Evolutionary conservation across 2,888 invertebrate genomes (phyloP), one percentile per base, ranked within the genome.

Genomic region (Sepioteuthis lessoniana): DNA sequence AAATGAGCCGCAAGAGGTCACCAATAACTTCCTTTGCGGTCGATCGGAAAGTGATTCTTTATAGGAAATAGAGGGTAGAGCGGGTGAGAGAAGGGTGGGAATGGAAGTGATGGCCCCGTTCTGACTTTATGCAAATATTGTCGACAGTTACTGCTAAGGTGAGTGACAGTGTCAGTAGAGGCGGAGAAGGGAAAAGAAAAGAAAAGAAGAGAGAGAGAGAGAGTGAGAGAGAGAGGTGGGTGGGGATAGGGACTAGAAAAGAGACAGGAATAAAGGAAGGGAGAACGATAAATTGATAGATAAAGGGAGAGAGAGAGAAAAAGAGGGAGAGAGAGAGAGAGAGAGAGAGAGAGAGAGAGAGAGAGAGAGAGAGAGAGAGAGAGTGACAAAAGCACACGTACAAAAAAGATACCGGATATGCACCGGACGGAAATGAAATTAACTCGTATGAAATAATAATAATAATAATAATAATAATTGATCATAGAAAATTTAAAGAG

Each of bases 1-100:
- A 31, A 91, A 38, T 91, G 91, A 38, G 91, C 91, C 91, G 91
- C 91, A 91, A 91, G 91, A 38, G 91, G 91, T 91, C 91, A 25
- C 91, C 91, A 38, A 16, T 28, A 42, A 91, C 38, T 46, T 91
- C 91, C 46, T 46, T 31, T 91, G 91, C 91, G 91, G 91, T 91
- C 42, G 91, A 91, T 91, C 38, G 21, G 91, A 42, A 38, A 91
- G 91, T 91, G 91, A 91, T 91, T 38, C 46, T 91, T 91, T 91
- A 91, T 42, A 91, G 25, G 42, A 42, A 13, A 13, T n/a, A 0
- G n/a, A n/a, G 3, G 76, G 76, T n/a, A 35, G n/a, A 19, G 76
- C 16, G 76, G 21, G 21, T 55, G 5, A 7, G 42, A 42, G 42
- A 42, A 42, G 3, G 42, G 42, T 3, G 42, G 42, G 3, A 42